These are phyloP conservation scores for Myripristis jacobus DNA, from an alignment of 2,797 vertebrate species.

Conservation along the genomic window DNA sequence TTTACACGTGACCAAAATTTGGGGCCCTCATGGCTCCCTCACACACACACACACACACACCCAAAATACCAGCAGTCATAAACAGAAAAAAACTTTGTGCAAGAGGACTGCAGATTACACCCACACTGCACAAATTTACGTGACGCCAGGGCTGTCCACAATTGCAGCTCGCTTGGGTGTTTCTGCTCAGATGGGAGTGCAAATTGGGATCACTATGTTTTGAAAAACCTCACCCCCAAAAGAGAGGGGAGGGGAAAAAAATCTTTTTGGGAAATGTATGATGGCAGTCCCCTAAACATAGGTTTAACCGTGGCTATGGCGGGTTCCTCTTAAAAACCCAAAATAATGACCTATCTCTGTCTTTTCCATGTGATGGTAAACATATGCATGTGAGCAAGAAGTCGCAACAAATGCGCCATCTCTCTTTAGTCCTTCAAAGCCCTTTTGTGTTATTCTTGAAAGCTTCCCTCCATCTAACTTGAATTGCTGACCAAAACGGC, in stretches of 20 bases:
- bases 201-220: constrained; percentile 17
- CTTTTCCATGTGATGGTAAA: constrained; percentile 32
- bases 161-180: constrained; percentile 38
- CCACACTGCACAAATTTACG: constrained; percentile 45
- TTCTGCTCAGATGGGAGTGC: constrained; percentile 37
- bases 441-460: not conserved
- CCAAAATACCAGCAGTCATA: constrained; percentile 1
- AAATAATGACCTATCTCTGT: constrained; percentile 42
- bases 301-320: constrained; percentile 24
- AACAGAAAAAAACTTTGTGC: constrained; percentile 13
- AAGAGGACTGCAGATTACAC: constrained; percentile 37
- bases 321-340: constrained; percentile 63
- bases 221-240: constrained; percentile 46
- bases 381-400: constrained; percentile 4
- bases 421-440: no score
- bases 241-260: constrained; percentile 17
- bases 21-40: not conserved
- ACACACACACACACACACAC: not conserved
- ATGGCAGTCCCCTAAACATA: constrained; percentile 63
- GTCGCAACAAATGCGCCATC: not conserved
- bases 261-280: constrained; percentile 36
- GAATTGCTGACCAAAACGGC: no score
- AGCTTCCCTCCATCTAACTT: not conserved
- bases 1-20: constrained; percentile 13
- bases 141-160: constrained; percentile 17